A percentile compares a stretch with the other conserved stretches of the same genome.
phyloP scores from a whole-genome alignment of 2,113 vertebrate genomes.

The Anguilla japonica region DNA sequence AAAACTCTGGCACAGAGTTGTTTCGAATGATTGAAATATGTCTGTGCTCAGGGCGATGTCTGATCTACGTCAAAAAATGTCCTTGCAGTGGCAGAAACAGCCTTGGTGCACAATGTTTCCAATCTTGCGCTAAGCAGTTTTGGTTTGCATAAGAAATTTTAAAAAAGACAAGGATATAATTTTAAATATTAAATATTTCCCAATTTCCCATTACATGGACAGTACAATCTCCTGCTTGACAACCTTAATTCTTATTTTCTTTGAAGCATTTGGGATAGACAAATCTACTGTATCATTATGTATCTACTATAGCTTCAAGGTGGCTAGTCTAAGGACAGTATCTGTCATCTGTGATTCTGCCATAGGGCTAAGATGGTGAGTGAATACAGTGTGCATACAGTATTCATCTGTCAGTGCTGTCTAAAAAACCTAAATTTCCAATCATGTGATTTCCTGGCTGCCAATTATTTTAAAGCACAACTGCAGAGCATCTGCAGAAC shows the following conservation, averaged over 20 bases:
- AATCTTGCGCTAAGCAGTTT: not conserved
- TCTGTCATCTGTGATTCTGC: not conserved
- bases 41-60: not conserved
- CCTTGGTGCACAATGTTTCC: no score
- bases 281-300: not conserved
- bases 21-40: not conserved
- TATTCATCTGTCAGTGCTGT: no score
- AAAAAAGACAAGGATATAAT: not conserved
- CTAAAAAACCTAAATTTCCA: no score
- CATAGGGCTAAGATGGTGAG: not conserved
- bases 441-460: no score
- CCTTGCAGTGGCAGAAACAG: not conserved
- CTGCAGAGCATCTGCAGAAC: not conserved
- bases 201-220: not conserved
- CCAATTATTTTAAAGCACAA: no score
- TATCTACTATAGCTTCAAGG: not conserved
- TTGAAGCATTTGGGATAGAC: not conserved
- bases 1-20: not conserved
- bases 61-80: not conserved
- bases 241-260: not conserved
- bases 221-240: not conserved
- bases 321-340: not conserved
- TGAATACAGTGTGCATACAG: not conserved
- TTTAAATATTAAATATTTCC: not conserved
- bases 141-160: not conserved